Percentiles rank a stretch among this genome's conserved stretches.
Conservation (phyloP, 2,113 vertebrate species). For the Sakesphorus luctuosus region DNA sequence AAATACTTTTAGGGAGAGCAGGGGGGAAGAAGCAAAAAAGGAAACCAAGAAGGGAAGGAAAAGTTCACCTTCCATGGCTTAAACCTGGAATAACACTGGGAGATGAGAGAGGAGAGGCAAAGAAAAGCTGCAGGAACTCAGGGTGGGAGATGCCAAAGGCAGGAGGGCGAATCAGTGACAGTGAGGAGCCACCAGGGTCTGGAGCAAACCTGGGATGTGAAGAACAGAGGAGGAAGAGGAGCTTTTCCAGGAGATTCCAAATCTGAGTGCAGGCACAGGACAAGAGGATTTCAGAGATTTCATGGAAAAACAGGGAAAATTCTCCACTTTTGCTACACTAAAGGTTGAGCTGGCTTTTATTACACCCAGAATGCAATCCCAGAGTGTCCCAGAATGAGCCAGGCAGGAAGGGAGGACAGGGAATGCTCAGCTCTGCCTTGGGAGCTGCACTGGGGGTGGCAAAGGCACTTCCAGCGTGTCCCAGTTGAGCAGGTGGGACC, state of each 20-base stretch:
- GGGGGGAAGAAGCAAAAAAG: background rate
- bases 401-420: background rate
- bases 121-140: constrained; percentile 25
- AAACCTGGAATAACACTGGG: background rate
- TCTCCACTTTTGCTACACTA: background rate
- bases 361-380: background rate
- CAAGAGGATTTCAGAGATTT: background rate
- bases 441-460: background rate
- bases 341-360: background rate
- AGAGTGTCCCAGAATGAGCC: background rate
- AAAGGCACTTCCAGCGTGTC: background rate
- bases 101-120: background rate
- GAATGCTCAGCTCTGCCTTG: background rate
- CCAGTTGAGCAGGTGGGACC: no score
- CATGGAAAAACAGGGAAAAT: background rate
- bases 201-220: background rate
- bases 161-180: background rate
- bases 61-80: constrained; percentile 8
- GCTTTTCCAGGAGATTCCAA: background rate
- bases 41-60: background rate
- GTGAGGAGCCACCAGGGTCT: background rate
- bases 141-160: constrained; percentile 15
- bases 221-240: background rate
- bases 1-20: background rate
- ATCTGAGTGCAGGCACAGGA: background rate